Conservation (phyloP, 2,113 vertebrate genomes). For the Leiothrix lutea region DNA sequence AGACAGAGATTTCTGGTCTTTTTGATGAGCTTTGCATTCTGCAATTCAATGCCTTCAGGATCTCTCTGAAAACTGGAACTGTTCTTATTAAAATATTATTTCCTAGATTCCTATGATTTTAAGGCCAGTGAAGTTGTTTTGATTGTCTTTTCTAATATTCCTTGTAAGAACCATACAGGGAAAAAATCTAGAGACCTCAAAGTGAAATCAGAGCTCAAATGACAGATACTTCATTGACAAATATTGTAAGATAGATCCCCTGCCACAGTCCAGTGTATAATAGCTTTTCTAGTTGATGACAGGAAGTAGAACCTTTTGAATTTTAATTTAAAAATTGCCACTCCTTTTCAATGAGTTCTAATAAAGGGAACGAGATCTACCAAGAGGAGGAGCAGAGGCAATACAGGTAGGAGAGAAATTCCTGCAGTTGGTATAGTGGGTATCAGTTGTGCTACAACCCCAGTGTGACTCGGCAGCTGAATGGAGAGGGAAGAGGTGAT, state of each 20-base stretch:
- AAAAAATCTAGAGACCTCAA: neutral
- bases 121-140: neutral
- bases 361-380: neutral
- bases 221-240: neutral
- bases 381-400: neutral
- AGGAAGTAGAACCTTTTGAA: neutral
- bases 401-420: neutral
- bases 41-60: neutral
- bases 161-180: neutral
- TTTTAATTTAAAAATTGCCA: neutral
- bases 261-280: neutral
- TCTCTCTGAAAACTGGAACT: neutral
- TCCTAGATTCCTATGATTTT: neutral
- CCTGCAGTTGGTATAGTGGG: neutral
- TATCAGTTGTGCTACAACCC: neutral
- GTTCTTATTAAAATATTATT: neutral
- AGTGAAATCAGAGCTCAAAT: neutral
- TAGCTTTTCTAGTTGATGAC: neutral
- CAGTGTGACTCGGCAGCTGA: neutral
- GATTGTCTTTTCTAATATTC: neutral
- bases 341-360: neutral
- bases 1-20: neutral
- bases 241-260: neutral
- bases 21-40: neutral
- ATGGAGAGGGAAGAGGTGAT: neutral